These are phyloP conservation scores for Micrasema minimum DNA, from an alignment of 1,140 invertebrate genomes.

Conservation along the genomic window DNA sequence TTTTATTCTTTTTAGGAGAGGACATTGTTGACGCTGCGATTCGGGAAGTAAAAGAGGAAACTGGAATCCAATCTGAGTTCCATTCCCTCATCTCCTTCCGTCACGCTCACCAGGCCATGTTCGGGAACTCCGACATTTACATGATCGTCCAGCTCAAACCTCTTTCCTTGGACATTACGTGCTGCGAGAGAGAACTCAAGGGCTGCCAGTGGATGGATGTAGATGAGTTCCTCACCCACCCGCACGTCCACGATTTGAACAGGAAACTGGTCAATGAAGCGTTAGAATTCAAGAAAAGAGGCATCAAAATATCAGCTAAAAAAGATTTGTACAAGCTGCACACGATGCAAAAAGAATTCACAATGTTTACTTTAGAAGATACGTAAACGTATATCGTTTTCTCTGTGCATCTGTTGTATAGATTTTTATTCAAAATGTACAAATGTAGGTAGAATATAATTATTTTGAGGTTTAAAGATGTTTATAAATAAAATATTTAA, in stretches of 20 bases:
- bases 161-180: conserved; percentile 70
- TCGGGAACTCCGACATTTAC: conserved; percentile 88
- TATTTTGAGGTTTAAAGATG: too few species aligned
- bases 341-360: conserved; percentile 50
- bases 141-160: conserved; percentile 80
- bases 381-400: too few species aligned
- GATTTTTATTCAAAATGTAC: too few species aligned
- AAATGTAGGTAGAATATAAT: too few species aligned
- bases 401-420: too few species aligned
- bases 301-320: conserved; percentile 68
- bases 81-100: conserved; percentile 80
- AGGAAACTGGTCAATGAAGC: conserved; percentile 74
- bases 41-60: conserved; percentile 91
- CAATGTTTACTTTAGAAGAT: conserved; percentile 43
- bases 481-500: too few species aligned
- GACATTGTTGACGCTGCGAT: conserved; percentile 80
- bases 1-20: conserved; percentile 83
- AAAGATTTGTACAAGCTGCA: conserved; percentile 57
- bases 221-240: conserved; percentile 77
- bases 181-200: conserved; percentile 79
- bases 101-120: conserved; percentile 77
- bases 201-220: conserved; percentile 87
- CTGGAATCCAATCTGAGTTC: conserved; percentile 82
- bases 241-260: conserved; percentile 80
- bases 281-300: conserved; percentile 71